These are phyloP conservation scores for Phthorimaea operculella DNA, from an alignment of 1,140 invertebrate genomes.

Conservation along the genomic window DNA sequence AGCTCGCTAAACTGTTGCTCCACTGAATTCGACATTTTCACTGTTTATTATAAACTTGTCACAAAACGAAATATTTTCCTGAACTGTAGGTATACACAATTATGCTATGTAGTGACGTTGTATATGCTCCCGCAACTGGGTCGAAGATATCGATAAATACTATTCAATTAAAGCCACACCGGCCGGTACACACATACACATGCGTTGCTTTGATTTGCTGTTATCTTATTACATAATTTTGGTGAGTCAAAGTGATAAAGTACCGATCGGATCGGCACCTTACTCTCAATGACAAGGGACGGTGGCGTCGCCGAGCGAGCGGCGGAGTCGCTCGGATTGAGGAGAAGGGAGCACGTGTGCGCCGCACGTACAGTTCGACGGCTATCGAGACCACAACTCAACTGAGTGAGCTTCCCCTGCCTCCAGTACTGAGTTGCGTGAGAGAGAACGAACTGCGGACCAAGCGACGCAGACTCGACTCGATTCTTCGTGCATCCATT, in stretches of 20 bases:
- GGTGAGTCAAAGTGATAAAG: slow-evolving; percentile 24
- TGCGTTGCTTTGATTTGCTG: slow-evolving; percentile 42
- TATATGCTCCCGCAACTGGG: too few species aligned
- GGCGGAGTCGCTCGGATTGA: slow-evolving; percentile 27
- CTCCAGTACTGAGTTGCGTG: slow-evolving; percentile 44
- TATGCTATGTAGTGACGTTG: too few species aligned
- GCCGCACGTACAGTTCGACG: slow-evolving; percentile 52
- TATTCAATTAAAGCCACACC: slow-evolving; percentile 17
- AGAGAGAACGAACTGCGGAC: slow-evolving; percentile 38
- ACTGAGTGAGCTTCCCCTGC: slow-evolving; percentile 36
- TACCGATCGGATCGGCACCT: slow-evolving; percentile 30
- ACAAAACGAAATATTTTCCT: background rate
- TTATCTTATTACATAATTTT: slow-evolving; percentile 57
- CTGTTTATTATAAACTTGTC: slow-evolving; percentile 22
- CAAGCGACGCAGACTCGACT: slow-evolving; percentile 39
- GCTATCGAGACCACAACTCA: slow-evolving; percentile 54
- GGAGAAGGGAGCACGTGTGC: slow-evolving; percentile 55
- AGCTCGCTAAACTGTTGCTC: slow-evolving; percentile 58
- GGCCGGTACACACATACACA: slow-evolving; percentile 51
- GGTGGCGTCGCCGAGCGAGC: slow-evolving; percentile 30
- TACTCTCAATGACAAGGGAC: slow-evolving; percentile 16
- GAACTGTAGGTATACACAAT: too few species aligned
- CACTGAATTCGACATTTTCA: slow-evolving; percentile 59
- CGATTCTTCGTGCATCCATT: slow-evolving; percentile 51
- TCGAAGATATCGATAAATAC: too few species aligned